Evolutionary conservation across 2,888 invertebrate species (phyloP).

Genomic region (Agriopis leucophaearia): DNA sequence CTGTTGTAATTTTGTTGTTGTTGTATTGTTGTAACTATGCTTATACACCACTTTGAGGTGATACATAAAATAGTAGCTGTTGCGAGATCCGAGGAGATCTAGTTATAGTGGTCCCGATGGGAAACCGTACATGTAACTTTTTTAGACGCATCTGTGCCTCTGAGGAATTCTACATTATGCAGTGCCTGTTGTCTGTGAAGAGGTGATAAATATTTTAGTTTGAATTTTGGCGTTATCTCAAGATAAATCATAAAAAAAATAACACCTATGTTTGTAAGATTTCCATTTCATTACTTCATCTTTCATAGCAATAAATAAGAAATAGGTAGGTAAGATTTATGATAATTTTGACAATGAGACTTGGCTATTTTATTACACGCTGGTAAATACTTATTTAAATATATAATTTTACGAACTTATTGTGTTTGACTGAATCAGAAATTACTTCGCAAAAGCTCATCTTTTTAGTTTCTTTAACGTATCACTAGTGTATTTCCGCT

Average conservation of each 20-base stretch:
- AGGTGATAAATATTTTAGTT: constrained; percentile 27
- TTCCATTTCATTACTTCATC: constrained; percentile 8
- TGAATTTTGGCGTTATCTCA: constrained; percentile 10
- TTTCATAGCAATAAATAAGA: neutral
- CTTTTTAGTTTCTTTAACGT: too few species aligned
- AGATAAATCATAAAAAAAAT: constrained; percentile 6
- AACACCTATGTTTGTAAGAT: constrained; percentile 10
- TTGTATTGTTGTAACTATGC: constrained; percentile 18
- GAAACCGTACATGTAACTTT: constrained; percentile 23
- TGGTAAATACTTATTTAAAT: too few species aligned
- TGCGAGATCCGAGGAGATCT: constrained; percentile 15
- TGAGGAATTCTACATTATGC: constrained; percentile 29
- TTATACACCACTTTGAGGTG: constrained; percentile 23
- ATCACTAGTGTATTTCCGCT: too few species aligned
- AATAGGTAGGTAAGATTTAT: neutral
- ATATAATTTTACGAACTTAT: too few species aligned
- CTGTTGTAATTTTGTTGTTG: too few species aligned
- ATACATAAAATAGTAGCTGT: constrained; percentile 27
- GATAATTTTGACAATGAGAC: too few species aligned
- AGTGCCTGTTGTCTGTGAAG: constrained; percentile 24
- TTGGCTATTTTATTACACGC: too few species aligned
- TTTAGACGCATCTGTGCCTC: constrained; percentile 29
- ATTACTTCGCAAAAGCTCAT: too few species aligned
- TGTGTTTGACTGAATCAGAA: too few species aligned
- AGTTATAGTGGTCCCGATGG: constrained; percentile 25